These are phyloP conservation scores for Trematomus bernacchii DNA, from an alignment of 2,797 vertebrate genomes.

Conservation along the genomic window DNA sequence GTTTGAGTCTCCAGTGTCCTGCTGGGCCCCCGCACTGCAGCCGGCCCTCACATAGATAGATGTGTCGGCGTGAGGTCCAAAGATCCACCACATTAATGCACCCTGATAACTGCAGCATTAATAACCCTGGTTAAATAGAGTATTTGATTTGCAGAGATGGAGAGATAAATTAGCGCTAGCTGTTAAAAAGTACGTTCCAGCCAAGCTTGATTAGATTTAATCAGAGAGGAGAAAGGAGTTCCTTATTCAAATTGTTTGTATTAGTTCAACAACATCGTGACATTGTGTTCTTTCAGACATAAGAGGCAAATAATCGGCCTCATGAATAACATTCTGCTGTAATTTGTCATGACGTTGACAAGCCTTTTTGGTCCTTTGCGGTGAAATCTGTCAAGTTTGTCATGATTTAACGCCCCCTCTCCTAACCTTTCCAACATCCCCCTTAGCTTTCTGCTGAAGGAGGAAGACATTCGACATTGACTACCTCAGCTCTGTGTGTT, in stretches of 20 bases:
- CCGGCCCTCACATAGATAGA: slow-evolving; percentile 71
- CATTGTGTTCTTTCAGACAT: not conserved
- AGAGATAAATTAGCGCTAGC: slow-evolving; percentile 37
- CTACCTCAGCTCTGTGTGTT: slow-evolving; percentile 11
- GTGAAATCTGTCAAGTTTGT: slow-evolving; percentile 43
- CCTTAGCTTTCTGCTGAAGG: slow-evolving; percentile 20
- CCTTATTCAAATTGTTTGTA: not conserved
- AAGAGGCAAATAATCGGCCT: not conserved
- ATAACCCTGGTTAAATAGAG: slow-evolving; percentile 59
- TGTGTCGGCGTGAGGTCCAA: slow-evolving; percentile 61
- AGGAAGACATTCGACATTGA: slow-evolving; percentile 37
- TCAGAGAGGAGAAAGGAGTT: slow-evolving; percentile 27
- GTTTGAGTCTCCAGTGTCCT: slow-evolving; percentile 61
- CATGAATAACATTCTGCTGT: not conserved
- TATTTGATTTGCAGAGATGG: slow-evolving; percentile 45
- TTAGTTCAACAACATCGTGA: not conserved
- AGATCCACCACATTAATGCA: slow-evolving; percentile 70
- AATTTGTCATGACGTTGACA: slow-evolving; percentile 13
- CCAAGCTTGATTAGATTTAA: slow-evolving; percentile 36
- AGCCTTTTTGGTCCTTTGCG: not conserved
- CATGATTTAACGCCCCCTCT: slow-evolving; percentile 17
- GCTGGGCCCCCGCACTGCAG: slow-evolving; percentile 50
- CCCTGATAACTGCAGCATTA: slow-evolving; percentile 59
- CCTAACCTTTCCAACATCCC: not conserved
- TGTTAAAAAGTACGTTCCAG: slow-evolving; percentile 7